Conservation (phyloP, 2,888 invertebrate species). For the Rhagonycha lutea region DNA sequence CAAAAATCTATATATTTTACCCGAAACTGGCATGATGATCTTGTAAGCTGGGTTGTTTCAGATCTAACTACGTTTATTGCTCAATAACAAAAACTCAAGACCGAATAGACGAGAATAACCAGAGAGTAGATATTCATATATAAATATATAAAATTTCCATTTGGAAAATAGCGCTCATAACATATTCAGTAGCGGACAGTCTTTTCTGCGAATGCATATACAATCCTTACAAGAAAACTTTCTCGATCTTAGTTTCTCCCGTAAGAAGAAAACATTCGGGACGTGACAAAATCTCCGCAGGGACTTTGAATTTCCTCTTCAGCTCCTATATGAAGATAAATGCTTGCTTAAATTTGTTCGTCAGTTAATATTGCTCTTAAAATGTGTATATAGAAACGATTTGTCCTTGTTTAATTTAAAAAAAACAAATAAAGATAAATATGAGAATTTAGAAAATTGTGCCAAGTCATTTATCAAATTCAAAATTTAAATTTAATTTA, state of each 20-base stretch:
- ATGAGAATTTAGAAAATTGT: background rate
- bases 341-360: conserved; percentile 12
- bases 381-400: background rate
- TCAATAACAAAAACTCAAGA: conserved; percentile 20
- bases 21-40: background rate
- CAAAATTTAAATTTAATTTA: background rate
- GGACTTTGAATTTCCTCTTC: conserved; percentile 42
- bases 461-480: background rate
- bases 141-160: conserved; percentile 57
- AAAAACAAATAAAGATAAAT: background rate
- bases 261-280: conserved; percentile 48
- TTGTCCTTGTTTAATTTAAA: conserved; percentile 1
- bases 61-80: conserved; percentile 7
- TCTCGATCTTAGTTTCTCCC: conserved; percentile 34
- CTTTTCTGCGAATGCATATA: conserved; percentile 45
- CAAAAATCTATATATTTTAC: background rate
- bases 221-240: conserved; percentile 23
- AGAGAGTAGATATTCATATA: conserved; percentile 43
- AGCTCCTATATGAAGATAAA: conserved; percentile 21
- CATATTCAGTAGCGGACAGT: conserved; percentile 53
- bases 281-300: conserved; percentile 58
- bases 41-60: background rate
- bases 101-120: conserved; percentile 25
- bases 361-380: conserved; percentile 8
- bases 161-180: conserved; percentile 54